Conservation (phyloP, 1,140 invertebrate species). For the Drosophila nigrodunni region DNA sequence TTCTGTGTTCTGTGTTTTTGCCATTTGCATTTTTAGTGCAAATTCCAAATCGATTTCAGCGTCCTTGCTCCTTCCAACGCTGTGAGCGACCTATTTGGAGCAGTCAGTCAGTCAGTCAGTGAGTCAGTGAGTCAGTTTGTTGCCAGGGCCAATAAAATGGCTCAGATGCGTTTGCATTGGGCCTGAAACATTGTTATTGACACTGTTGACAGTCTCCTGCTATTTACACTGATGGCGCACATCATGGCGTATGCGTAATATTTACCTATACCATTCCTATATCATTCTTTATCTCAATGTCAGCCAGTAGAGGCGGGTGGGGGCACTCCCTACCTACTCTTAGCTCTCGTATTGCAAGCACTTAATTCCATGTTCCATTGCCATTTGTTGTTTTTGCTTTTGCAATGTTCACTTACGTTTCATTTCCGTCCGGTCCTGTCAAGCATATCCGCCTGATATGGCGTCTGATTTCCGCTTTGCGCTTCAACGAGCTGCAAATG, state of each 20-base stretch:
- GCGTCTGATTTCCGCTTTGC: slow-evolving; percentile 74
- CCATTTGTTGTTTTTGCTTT: slow-evolving; percentile 20
- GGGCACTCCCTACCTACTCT: too few relatives aligned
- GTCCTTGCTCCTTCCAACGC: slow-evolving; percentile 23
- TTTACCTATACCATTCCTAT: slow-evolving; percentile 45
- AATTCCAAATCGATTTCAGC: slow-evolving; percentile 65
- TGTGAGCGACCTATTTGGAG: slow-evolving; percentile 34
- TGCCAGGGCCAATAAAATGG: slow-evolving; percentile 4
- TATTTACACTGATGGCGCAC: slow-evolving; percentile 9
- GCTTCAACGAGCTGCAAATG: slow-evolving; percentile 58
- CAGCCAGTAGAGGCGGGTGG: background rate
- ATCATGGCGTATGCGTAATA: slow-evolving; percentile 36
- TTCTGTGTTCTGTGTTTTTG: slow-evolving; percentile 6
- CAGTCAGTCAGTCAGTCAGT: slow-evolving; percentile 14
- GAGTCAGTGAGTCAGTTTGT: background rate
- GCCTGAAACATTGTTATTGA: slow-evolving; percentile 17
- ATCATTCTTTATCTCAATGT: background rate
- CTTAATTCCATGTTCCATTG: slow-evolving; percentile 16
- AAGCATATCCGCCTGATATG: slow-evolving; percentile 70
- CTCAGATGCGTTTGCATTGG: slow-evolving; percentile 54
- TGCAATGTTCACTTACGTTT: slow-evolving; percentile 57
- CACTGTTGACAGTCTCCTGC: slow-evolving; percentile 26
- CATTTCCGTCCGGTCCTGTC: slow-evolving; percentile 69
- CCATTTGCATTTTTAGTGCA: slow-evolving; percentile 74
- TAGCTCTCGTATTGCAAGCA: slow-evolving; percentile 19